Evolutionary conservation across 2,797 vertebrate genomes (phyloP).

Genomic region (Falco naumanni): DNA sequence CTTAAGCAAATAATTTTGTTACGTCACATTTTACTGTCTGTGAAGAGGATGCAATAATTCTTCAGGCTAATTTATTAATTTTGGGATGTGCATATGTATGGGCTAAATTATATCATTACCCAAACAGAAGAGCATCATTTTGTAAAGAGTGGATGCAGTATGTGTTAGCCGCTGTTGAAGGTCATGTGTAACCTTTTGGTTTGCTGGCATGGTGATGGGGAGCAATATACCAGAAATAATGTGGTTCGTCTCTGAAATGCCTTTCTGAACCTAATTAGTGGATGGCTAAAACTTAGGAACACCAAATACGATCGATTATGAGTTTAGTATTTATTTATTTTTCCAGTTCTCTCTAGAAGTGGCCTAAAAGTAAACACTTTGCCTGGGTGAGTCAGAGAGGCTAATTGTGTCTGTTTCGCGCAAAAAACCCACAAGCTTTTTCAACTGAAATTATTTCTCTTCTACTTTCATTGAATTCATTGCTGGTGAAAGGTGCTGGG

Average conservation of each 20-base stretch:
- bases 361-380: not conserved
- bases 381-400: not conserved
- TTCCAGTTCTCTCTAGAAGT: not conserved
- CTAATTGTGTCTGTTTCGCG: not conserved
- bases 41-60: not conserved
- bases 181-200: not conserved
- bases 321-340: constrained; percentile 7
- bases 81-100: not conserved
- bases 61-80: not conserved
- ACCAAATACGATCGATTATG: not conserved
- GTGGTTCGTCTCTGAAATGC: not conserved
- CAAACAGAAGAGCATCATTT: not conserved
- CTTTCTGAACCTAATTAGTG: not conserved
- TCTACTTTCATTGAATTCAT: not conserved
- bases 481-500: not conserved
- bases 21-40: not conserved
- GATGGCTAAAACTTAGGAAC: not conserved
- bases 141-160: not conserved
- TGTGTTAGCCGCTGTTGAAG: not conserved
- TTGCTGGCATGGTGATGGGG: not conserved
- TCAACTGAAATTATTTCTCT: not conserved
- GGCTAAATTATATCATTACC: not conserved
- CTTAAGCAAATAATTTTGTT: not conserved
- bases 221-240: not conserved
- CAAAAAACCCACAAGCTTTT: constrained; percentile 18